phyloP scores from a whole-genome alignment of 2,797 vertebrate species.

The Smutsia gigantea region DNA sequence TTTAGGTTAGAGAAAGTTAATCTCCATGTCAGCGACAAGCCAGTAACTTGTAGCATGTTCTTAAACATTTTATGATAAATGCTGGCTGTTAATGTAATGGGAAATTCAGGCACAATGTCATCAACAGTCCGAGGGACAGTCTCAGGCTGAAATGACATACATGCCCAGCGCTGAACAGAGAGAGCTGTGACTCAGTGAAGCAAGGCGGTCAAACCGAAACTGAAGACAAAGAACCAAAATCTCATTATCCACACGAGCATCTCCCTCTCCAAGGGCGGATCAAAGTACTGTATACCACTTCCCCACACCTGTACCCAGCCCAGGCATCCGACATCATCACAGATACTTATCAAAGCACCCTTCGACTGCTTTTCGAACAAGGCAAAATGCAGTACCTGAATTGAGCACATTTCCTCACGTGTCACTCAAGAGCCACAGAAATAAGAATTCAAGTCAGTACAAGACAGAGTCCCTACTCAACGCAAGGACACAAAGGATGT shows the following conservation, averaged over 20 bases:
- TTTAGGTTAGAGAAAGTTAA: slow-evolving; percentile 88
- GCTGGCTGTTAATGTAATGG: neutral
- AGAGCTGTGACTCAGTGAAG: slow-evolving; percentile 80
- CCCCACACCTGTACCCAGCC: neutral
- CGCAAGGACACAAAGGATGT: neutral
- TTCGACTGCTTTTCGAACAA: neutral
- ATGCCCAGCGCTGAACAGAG: accelerated
- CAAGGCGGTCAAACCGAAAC: slow-evolving; percentile 67
- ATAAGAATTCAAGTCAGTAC: neutral
- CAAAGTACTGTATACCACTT: slow-evolving; percentile 12
- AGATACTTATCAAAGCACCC: neutral
- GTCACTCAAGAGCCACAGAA: neutral
- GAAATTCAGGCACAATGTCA: slow-evolving; percentile 63
- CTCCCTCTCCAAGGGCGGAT: slow-evolving; percentile 14
- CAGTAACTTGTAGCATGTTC: slow-evolving; percentile 64
- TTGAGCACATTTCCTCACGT: neutral
- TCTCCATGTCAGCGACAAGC: slow-evolving; percentile 75
- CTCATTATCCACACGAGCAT: slow-evolving; percentile 64
- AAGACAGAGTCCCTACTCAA: neutral
- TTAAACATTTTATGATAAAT: slow-evolving; percentile 56
- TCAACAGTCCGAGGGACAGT: neutral
- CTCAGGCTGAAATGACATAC: slow-evolving; percentile 51
- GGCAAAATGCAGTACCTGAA: neutral
- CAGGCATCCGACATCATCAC: neutral
- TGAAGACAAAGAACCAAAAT: slow-evolving; percentile 50